Evolutionary conservation across 2,113 vertebrate species (phyloP).

Genomic region (Scytalopus superciliaris): DNA sequence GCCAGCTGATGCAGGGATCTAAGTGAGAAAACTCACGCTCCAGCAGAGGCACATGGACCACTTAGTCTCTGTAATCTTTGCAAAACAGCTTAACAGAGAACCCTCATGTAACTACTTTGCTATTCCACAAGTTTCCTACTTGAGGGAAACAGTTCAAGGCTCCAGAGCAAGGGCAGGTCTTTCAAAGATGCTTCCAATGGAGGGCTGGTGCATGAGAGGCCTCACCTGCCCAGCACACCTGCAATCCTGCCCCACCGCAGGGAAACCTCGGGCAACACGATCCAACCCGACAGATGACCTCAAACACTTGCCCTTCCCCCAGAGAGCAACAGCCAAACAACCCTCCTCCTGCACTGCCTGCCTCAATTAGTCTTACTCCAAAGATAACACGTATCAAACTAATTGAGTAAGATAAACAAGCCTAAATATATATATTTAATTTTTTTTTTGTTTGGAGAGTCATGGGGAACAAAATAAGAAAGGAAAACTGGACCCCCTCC

Average conservation of each 20-base stretch:
- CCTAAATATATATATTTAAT: background rate
- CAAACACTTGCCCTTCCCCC: background rate
- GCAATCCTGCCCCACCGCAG: background rate
- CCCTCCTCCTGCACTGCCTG: background rate
- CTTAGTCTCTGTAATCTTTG: background rate
- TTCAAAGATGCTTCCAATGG: too few species aligned
- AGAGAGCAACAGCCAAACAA: background rate
- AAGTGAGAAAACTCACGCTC: background rate
- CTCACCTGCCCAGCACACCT: background rate
- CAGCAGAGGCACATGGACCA: background rate
- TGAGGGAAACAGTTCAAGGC: rapidly evolving
- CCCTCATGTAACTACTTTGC: background rate
- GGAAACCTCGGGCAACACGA: background rate
- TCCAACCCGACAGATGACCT: background rate
- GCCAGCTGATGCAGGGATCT: background rate
- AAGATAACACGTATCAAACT: background rate
- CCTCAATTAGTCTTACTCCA: background rate
- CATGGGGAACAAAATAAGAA: rapidly evolving
- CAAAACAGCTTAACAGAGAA: background rate
- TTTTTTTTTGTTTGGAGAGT: background rate
- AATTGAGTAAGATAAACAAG: background rate
- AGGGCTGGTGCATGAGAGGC: background rate
- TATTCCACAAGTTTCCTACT: background rate
- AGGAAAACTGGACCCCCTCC: rapidly evolving
- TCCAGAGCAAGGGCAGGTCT: background rate